phyloP scores from a whole-genome alignment of 92 coral and sea anemone species.

The Plumapathes pennacea region DNA sequence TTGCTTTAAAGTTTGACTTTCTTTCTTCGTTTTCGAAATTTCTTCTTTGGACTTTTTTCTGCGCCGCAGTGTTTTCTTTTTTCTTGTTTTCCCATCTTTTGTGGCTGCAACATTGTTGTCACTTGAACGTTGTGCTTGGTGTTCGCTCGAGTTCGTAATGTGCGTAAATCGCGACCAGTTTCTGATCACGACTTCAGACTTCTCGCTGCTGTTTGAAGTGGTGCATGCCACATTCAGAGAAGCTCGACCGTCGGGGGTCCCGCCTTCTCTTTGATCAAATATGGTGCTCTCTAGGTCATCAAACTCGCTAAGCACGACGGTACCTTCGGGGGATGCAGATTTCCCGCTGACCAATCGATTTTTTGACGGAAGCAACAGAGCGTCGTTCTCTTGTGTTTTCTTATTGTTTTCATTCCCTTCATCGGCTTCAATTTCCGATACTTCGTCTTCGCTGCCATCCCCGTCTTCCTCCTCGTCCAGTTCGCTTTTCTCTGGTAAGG shows the following conservation, averaged over 20 bases:
- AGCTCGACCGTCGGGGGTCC: constrained; percentile 11
- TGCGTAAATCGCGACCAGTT: constrained; percentile 36
- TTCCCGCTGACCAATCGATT: constrained; percentile 74
- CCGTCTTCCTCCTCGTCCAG: constrained; percentile 6
- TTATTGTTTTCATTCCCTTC: neutral
- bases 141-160: constrained; percentile 10
- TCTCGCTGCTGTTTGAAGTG: constrained; percentile 15
- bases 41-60: neutral
- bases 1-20: neutral
- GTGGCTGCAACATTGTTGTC: neutral
- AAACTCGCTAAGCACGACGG: constrained; percentile 54
- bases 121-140: neutral
- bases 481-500: neutral
- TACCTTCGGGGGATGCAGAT: constrained; percentile 68
- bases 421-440: neutral
- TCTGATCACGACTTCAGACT: constrained; percentile 41
- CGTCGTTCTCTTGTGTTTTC: neutral
- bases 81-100: constrained; percentile 23
- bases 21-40: neutral
- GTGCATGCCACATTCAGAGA: constrained; percentile 5
- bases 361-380: constrained; percentile 14
- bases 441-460: neutral
- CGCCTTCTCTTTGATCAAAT: constrained; percentile 46
- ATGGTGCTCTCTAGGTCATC: constrained; percentile 65
- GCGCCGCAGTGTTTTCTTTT: constrained; percentile 16